Evolutionary conservation across 2,888 invertebrate species (phyloP).

Genomic region (Helobdella robusta): DNA sequence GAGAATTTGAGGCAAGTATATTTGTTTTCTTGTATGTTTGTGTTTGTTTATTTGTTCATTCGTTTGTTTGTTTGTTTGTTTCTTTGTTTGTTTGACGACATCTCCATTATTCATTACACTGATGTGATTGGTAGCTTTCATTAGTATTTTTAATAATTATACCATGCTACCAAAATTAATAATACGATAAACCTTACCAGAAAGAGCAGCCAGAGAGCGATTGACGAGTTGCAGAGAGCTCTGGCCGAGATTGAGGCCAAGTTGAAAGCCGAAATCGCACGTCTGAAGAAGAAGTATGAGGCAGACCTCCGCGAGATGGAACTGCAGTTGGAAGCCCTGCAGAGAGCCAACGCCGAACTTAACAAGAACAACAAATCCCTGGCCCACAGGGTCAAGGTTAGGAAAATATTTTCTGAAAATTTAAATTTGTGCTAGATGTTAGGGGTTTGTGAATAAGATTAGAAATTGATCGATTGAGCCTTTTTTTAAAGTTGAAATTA

Average conservation of each 20-base stretch:
- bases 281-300: slow-evolving; percentile 50
- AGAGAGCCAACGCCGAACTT: slow-evolving; percentile 53
- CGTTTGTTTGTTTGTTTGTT: too few species aligned
- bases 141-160: neutral
- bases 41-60: too few species aligned
- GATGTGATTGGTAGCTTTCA: too few species aligned
- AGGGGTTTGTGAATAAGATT: neutral
- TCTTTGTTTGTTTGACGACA: too few species aligned
- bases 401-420: too few species aligned
- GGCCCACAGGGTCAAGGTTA: slow-evolving; percentile 73
- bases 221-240: slow-evolving; percentile 49
- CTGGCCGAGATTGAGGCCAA: slow-evolving; percentile 48
- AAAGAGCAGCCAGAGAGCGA: slow-evolving; percentile 47
- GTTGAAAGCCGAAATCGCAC: slow-evolving; percentile 48
- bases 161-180: neutral
- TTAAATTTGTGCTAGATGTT: neutral
- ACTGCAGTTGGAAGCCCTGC: slow-evolving; percentile 36
- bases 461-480: too few species aligned
- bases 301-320: slow-evolving; percentile 48
- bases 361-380: slow-evolving; percentile 97
- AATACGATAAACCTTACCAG: slow-evolving; percentile 34
- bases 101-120: too few species aligned
- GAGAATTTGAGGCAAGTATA: slow-evolving; percentile 79
- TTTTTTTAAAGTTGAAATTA: too few species aligned
- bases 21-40: too few species aligned